These are phyloP conservation scores for Aplysina aerophoba DNA, from an alignment of 37 sponge, comb jelly and placozoan species.

Conservation along the genomic window DNA sequence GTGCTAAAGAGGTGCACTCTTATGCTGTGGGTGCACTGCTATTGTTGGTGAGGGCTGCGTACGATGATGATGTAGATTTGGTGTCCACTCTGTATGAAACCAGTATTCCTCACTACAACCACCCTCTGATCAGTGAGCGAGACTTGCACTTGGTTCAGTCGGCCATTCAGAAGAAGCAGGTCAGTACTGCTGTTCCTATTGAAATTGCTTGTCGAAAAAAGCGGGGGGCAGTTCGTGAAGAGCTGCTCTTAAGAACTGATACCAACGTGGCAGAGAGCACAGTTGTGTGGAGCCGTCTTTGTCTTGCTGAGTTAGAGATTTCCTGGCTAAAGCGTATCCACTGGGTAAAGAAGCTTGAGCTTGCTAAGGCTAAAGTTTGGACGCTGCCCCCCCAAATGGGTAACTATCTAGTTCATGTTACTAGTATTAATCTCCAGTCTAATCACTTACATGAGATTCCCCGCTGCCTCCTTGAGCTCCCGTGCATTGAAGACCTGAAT, in stretches of 20 bases:
- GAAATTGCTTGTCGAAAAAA: constrained; percentile 42
- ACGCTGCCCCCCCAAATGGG: constrained; percentile 54
- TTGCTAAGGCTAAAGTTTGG: constrained; percentile 41
- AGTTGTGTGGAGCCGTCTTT: constrained; percentile 55
- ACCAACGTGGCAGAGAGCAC: constrained; percentile 27
- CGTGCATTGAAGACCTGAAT: constrained; percentile 76
- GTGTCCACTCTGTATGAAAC: constrained; percentile 22
- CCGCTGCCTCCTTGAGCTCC: constrained; percentile 77
- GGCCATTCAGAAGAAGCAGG: constrained; percentile 47
- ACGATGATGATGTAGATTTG: not conserved
- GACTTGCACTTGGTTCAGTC: constrained; percentile 60
- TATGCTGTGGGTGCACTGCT: constrained; percentile 20
- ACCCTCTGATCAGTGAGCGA: not conserved
- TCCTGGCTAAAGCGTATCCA: constrained; percentile 35
- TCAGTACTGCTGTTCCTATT: constrained; percentile 82
- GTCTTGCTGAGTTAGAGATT: constrained; percentile 29
- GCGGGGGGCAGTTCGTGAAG: constrained; percentile 21
- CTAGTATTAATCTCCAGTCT: constrained; percentile 61
- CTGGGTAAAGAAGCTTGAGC: constrained; percentile 40
- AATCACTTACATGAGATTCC: constrained; percentile 82
- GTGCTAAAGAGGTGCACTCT: not conserved
- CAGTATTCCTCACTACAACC: not conserved
- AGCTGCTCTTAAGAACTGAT: constrained; percentile 64
- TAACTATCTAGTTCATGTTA: constrained; percentile 8
- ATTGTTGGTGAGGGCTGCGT: constrained; percentile 23